Base-by-base conservation (phyloP, 2,113 vertebrate genomes). In the Bos indicus region DNA sequence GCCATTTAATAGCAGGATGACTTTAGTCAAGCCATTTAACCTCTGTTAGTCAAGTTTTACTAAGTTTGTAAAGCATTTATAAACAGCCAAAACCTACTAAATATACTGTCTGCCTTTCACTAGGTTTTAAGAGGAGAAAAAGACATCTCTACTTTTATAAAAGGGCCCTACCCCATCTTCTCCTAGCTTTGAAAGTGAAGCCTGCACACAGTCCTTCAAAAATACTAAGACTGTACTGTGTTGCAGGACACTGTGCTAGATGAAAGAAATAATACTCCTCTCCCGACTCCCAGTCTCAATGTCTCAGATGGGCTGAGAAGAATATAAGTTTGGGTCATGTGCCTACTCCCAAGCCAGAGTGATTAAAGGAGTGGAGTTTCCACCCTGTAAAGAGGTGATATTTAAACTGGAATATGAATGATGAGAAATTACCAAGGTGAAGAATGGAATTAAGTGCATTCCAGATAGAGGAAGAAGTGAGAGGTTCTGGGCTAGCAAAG, bases 11-110 rank as follows among this genome's bases (percentile, higher is more conserved):
- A 89, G 30, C 30, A 91, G 25, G 67, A 17, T 84, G 82, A 93
- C 23, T 17, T 89, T 95, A 13, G 54, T 56, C 85, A 97, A 91
- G 36, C 60, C 60, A 91, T 40, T 96, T 82, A 95, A 88, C 48
- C 40, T 52, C 16, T 60, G 80, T 88, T 33, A 62, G 40, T 26
- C 36, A 59, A 91, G 74, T 95, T 91, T 95, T 86, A 96, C 80
- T 84, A 77, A 46, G 51, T 80, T 60, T 87, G 52, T 46, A 10
- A 94, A 97, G 91, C 95, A 94, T 83, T 97, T 95, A 89, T 77
- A 77, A 91, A 82, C 23, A 40, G 43, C 43, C 52, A 85, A 94
- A 90, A 86, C 23, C 43, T 78, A 92, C 12, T 92, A 84, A 97
- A 90, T 51, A 60, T 28, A 74, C 10, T 84, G 43, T 57, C 46